Base-by-base conservation (phyloP, 2,888 invertebrate genomes). In the Cataglyphis livida region DNA sequence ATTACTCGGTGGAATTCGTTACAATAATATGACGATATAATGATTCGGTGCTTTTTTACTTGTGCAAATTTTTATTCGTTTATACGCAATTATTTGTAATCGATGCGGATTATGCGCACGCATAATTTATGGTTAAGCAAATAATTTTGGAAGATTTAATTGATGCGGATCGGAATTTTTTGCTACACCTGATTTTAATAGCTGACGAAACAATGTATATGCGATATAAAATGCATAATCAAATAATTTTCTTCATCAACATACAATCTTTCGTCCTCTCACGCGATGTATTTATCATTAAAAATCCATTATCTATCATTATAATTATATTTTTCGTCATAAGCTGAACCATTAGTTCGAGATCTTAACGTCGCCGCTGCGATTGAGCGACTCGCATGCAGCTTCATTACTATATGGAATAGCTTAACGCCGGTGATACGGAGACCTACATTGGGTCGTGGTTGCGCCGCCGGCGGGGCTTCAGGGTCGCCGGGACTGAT, bases 381-480 rank as follows among this genome's bases (percentile, higher is more conserved):
- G 65, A 54, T 12, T 57, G 65, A 59, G 66, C n/a, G 57, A 62
- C 21, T 18, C 28, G 25, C 41, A 25, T 12, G 28, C 12, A 32
- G n/a, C 21, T 38, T 76, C 12, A n/a, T 32, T n/a, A 48, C 51
- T 21, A 21, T 21, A 41, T 25, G 32, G 68, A 86, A 79, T 44
- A 82, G 73, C 54, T 71, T 48, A 82, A 54, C n/a, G n/a, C 28
- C 28, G 41, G 71, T 90, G 87, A 89, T 91, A 91, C 88, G 88
- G 88, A 90, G 92, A 92, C 91, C 92, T 90, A 92, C 85, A 91
- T 91, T 86, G 75, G 82, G 73, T 10, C 62, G 81, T 38, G 79
- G 85, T 82, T 83, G 68, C 44, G 57, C 70, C 75, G 85, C 65
- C 64, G 82, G 68, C 79, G 79, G 66, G 65, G 64, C 76, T 75